Evolutionary conservation across 2,113 vertebrate genomes (phyloP).

Genomic region (Boulengeromyrus knoepffleri): DNA sequence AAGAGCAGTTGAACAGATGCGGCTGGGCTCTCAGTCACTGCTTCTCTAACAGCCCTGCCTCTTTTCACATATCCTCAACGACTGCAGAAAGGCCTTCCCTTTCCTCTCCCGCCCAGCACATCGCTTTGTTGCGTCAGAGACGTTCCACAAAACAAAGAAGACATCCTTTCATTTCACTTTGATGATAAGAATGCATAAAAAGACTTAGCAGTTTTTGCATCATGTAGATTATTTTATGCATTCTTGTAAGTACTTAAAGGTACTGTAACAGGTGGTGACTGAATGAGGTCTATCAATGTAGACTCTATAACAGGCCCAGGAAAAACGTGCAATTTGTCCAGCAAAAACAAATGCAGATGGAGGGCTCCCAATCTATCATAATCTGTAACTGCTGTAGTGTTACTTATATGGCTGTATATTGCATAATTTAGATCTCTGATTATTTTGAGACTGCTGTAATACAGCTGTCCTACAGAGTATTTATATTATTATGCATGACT

Average conservation of each 20-base stretch:
- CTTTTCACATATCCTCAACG: constrained; percentile 30
- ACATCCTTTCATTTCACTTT: neutral
- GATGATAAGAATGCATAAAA: neutral
- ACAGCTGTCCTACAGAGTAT: neutral
- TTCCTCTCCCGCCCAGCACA: constrained; percentile 36
- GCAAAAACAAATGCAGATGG: neutral
- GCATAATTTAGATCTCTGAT: neutral
- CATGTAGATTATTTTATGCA: neutral
- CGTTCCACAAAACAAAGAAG: constrained; percentile 23
- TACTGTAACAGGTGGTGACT: neutral
- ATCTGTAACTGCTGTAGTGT: neutral
- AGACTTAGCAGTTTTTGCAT: neutral
- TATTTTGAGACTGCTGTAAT: neutral
- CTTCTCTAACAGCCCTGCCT: constrained; percentile 12
- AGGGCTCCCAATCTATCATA: neutral
- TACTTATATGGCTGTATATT: neutral
- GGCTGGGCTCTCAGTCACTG: neutral
- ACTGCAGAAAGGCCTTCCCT: constrained; percentile 33
- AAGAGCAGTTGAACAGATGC: neutral
- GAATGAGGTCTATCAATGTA: neutral
- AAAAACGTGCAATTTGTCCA: neutral
- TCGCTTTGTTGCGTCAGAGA: constrained; percentile 30
- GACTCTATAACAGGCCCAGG: neutral
- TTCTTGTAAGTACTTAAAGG: neutral
- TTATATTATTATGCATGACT: neutral